Evolutionary conservation across 2,113 vertebrate species (phyloP).

Genomic region (Cyanoramphus novaezelandiae): DNA sequence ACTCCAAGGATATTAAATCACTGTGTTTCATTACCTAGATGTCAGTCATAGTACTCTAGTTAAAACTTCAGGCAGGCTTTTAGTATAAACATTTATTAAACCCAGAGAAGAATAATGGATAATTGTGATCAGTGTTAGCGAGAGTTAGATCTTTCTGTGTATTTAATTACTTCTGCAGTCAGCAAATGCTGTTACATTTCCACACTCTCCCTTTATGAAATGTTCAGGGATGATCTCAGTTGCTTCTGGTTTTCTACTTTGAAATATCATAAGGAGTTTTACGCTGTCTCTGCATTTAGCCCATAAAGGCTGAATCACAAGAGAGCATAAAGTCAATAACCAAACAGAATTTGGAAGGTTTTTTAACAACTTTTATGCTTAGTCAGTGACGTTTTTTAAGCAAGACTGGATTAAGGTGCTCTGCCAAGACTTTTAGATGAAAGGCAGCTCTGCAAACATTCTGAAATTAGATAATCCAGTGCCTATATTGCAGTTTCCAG

Average conservation of each 20-base stretch:
- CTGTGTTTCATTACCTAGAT: not conserved
- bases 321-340: not conserved
- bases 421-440: not conserved
- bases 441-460: not conserved
- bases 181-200: not conserved
- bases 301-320: not conserved
- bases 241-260: not conserved
- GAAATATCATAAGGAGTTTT: not conserved
- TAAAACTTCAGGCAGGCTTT: slow-evolving; percentile 36
- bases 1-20: not conserved
- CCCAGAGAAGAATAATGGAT: not conserved
- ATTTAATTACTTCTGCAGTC: slow-evolving; percentile 28
- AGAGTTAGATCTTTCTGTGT: not conserved
- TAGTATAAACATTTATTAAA: slow-evolving; percentile 33
- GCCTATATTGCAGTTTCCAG: not conserved
- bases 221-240: not conserved
- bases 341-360: not conserved
- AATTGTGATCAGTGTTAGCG: not conserved
- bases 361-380: not conserved
- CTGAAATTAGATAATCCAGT: not conserved
- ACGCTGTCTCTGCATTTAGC: not conserved
- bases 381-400: not conserved
- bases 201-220: not conserved
- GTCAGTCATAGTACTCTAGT: not conserved
- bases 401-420: not conserved